phyloP scores from a whole-genome alignment of 2,113 vertebrate species.

The Myotis yumanensis region DNA sequence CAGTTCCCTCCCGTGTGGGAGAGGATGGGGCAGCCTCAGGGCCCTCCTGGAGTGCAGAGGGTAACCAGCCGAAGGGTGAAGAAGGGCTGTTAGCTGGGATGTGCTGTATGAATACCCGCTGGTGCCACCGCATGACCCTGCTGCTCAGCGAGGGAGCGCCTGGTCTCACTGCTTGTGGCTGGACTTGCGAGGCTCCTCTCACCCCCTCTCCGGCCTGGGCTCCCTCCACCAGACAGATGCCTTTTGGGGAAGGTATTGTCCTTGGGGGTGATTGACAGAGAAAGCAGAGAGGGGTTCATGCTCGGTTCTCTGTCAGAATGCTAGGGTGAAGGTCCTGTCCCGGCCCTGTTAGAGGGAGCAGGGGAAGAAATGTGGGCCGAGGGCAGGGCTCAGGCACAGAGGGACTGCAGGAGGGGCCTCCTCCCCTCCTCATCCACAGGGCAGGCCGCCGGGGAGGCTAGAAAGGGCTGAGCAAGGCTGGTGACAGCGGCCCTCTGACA shows the following conservation, averaged over 20 bases:
- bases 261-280: neutral
- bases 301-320: neutral
- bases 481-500: too few species aligned
- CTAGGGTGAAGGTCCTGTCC: neutral
- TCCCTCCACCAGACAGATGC: neutral
- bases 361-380: neutral
- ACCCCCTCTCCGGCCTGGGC: neutral
- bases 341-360: neutral
- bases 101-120: accelerated
- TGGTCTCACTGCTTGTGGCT: accelerated
- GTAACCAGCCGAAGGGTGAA: neutral
- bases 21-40: neutral
- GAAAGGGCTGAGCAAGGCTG: neutral
- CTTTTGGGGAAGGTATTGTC: neutral
- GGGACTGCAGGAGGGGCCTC: neutral
- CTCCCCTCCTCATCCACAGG: neutral
- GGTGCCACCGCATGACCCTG: neutral
- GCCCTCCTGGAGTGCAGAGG: neutral
- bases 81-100: too few species aligned
- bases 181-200: neutral
- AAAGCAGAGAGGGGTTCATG: neutral
- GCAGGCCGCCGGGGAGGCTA: neutral
- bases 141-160: neutral
- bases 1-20: accelerated
- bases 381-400: neutral